A percentile compares a stretch with the other conserved stretches of the same genome.
Evolutionary conservation across 2,888 invertebrate species (phyloP).

Genomic region (Lasioglossum vierecki): DNA sequence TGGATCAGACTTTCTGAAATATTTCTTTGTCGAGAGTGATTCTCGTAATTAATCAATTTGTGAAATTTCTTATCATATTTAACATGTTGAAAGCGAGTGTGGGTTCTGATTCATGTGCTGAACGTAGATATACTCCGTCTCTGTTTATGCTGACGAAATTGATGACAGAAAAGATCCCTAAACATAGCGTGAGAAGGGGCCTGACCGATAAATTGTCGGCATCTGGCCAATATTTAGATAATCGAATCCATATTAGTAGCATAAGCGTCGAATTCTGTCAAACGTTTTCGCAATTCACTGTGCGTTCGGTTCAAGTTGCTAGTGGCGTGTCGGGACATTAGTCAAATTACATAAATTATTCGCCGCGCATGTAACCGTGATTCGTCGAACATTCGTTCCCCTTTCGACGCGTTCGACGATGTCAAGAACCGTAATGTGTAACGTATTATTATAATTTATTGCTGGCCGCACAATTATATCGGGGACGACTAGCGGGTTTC

Average conservation of each 20-base stretch:
- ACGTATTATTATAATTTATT: constrained; percentile 64
- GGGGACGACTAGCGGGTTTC: constrained; percentile 32
- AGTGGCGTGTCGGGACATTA: constrained; percentile 10
- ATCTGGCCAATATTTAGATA: not conserved
- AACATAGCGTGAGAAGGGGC: not conserved
- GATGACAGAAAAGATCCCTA: not conserved
- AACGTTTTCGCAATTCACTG: constrained; percentile 15
- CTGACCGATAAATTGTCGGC: not conserved
- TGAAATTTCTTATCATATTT: not conserved
- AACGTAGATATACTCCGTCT: too few species aligned
- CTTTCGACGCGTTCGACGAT: constrained; percentile 29
- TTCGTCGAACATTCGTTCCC: constrained; percentile 3
- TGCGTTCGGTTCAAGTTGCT: constrained; percentile 22
- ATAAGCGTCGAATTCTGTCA: not conserved
- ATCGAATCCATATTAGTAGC: not conserved
- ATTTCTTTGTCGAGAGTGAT: not conserved
- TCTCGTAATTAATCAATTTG: not conserved
- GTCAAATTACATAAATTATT: constrained; percentile 35
- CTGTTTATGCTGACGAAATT: too few species aligned
- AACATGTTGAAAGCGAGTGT: too few species aligned
- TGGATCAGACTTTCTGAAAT: not conserved
- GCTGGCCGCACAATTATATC: constrained; percentile 42
- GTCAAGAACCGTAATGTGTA: constrained; percentile 52
- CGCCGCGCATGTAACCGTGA: constrained; percentile 17
- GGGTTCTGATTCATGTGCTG: too few species aligned